phyloP scores from a whole-genome alignment of 1,140 invertebrate species.

The Riptortus pedestris region DNA sequence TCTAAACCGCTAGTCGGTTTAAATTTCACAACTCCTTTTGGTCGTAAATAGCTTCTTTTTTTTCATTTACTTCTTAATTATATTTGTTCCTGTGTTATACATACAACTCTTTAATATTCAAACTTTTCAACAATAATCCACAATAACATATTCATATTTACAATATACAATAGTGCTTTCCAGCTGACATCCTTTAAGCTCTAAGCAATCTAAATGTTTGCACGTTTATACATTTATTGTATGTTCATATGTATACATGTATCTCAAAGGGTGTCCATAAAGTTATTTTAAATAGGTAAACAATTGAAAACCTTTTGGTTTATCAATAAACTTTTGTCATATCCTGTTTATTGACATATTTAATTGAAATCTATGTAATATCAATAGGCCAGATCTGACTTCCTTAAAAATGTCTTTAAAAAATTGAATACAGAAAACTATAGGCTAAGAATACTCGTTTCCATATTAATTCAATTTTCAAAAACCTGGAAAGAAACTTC shows the following conservation, averaged over 20 bases:
- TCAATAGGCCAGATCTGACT: too few species aligned
- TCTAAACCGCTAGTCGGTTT: conserved; percentile 1
- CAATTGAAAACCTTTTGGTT: too few species aligned
- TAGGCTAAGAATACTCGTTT: too few species aligned
- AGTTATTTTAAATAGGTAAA: neutral
- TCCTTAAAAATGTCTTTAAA: too few species aligned
- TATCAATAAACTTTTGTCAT: too few species aligned
- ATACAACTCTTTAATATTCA: neutral
- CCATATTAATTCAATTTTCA: too few species aligned
- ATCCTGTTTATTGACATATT: too few species aligned
- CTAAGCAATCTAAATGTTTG: conserved; percentile 13
- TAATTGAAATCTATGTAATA: too few species aligned
- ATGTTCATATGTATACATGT: conserved; percentile 1
- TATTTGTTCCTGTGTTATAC: neutral
- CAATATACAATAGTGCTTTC: conserved; percentile 14
- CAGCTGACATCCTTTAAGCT: conserved; percentile 8
- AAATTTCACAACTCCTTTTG: conserved; percentile 12
- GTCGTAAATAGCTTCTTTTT: neutral
- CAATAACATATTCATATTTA: conserved; percentile 10
- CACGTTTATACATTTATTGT: conserved; percentile 12
- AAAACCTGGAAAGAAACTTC: too few species aligned
- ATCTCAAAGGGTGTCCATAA: conserved; percentile 1
- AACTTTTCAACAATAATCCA: conserved; percentile 7
- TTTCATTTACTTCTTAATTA: neutral
- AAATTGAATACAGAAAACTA: too few species aligned